Evolutionary conservation across 2,888 invertebrate genomes (phyloP).

Genomic region (Rhogogaster chlorosoma): DNA sequence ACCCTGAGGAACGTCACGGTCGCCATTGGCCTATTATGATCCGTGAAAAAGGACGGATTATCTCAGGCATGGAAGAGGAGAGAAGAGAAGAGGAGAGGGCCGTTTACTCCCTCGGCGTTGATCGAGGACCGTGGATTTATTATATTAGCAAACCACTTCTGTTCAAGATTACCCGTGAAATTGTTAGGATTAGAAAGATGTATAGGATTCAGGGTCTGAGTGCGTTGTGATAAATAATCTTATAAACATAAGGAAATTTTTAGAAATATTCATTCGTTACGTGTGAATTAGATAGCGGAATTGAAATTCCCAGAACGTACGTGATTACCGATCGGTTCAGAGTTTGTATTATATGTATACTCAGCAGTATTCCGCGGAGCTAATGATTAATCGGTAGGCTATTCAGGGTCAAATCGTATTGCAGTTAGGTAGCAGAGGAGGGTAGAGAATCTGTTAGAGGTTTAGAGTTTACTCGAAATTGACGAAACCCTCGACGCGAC

Average conservation of each 20-base stretch:
- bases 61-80: not conserved
- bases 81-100: not conserved
- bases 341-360: not conserved
- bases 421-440: not conserved
- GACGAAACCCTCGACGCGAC: not conserved
- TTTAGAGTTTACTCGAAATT: constrained; percentile 15
- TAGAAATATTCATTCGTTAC: not conserved
- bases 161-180: constrained; percentile 42
- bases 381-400: not conserved
- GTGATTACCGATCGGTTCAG: not conserved
- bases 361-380: not conserved
- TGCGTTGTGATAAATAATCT: not conserved
- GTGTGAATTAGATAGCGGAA: not conserved
- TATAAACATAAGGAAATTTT: not conserved
- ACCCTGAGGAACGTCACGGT: not conserved
- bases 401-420: not conserved
- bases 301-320: not conserved
- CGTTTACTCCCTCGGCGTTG: constrained; percentile 10
- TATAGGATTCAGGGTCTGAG: not conserved
- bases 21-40: constrained; percentile 40
- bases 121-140: constrained; percentile 46
- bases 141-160: constrained; percentile 33
- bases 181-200: constrained; percentile 44
- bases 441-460: not conserved
- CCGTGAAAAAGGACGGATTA: constrained; percentile 47